Conservation (phyloP, 2,888 invertebrate species). For the Microctonus aethiopoides region DNA sequence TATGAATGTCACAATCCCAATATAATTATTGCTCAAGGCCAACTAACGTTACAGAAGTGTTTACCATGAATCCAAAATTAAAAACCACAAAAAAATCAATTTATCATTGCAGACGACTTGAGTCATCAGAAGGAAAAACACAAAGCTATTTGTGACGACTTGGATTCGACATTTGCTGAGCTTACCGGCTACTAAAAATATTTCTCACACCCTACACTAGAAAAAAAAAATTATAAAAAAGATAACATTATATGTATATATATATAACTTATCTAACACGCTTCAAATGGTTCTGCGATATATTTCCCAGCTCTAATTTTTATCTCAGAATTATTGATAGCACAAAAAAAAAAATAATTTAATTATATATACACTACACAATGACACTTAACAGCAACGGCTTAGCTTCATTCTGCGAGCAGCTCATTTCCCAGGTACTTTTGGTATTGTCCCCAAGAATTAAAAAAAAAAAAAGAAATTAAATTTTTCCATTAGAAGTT, state of each 20-base stretch:
- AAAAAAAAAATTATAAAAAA: slow-evolving; percentile 23
- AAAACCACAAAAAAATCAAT: slow-evolving; percentile 39
- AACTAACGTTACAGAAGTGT: neutral
- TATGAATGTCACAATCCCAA: neutral
- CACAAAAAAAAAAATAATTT: slow-evolving; percentile 26
- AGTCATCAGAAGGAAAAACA: slow-evolving; percentile 87
- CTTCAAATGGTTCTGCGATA: slow-evolving; percentile 5
- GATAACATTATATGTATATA: neutral
- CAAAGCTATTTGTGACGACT: slow-evolving; percentile 97
- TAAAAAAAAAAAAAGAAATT: neutral
- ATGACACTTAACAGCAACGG: slow-evolving; percentile 40
- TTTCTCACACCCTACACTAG: neutral
- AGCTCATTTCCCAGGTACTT: slow-evolving; percentile 58
- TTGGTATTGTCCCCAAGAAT: slow-evolving; percentile 39
- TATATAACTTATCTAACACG: slow-evolving; percentile 15
- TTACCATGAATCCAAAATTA: neutral
- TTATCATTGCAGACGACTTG: slow-evolving; percentile 70
- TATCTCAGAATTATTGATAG: neutral
- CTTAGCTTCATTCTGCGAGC: slow-evolving; percentile 54
- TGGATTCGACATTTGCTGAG: slow-evolving; percentile 97
- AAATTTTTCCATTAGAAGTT: slow-evolving; percentile 16
- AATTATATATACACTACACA: slow-evolving; percentile 7
- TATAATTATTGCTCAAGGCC: neutral
- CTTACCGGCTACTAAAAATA: slow-evolving; percentile 91
- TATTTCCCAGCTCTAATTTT: neutral